phyloP scores from a whole-genome alignment of 2,888 invertebrate genomes.

The Malthinus flaveolus region DNA sequence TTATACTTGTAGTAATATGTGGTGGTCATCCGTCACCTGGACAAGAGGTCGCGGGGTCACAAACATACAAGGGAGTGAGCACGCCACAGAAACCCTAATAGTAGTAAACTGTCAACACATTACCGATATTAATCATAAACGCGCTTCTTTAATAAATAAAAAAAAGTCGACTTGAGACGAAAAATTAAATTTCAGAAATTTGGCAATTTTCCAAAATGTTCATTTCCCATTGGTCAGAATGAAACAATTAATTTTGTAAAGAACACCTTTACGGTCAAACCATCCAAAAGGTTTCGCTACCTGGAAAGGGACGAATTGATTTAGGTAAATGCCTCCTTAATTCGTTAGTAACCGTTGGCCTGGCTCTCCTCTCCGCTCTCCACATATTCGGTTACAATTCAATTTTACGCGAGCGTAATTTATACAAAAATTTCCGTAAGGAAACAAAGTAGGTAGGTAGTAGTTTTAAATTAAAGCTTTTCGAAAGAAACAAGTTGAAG shows the following conservation, averaged over 20 bases:
- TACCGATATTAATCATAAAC: slow-evolving; percentile 55
- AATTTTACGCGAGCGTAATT: background rate
- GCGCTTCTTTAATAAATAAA: slow-evolving; percentile 2
- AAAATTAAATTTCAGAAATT: background rate
- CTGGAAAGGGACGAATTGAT: slow-evolving; percentile 48
- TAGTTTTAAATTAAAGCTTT: too few relatives aligned
- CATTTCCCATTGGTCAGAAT: background rate
- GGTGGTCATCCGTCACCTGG: slow-evolving; percentile 49
- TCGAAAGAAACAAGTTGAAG: too few relatives aligned
- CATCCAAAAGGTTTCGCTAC: slow-evolving; percentile 43
- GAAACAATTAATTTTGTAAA: background rate
- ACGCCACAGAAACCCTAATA: slow-evolving; percentile 56
- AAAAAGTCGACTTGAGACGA: slow-evolving; percentile 11
- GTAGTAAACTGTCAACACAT: slow-evolving; percentile 56
- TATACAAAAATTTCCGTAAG: background rate
- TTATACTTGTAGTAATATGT: slow-evolving; percentile 40
- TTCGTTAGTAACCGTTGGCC: slow-evolving; percentile 18
- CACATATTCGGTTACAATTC: too few relatives aligned
- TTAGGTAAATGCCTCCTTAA: slow-evolving; percentile 35
- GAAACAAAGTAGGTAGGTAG: background rate
- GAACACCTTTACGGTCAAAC: slow-evolving; percentile 16
- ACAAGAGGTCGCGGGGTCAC: slow-evolving; percentile 43
- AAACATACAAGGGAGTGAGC: slow-evolving; percentile 54
- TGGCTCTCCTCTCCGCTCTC: background rate
- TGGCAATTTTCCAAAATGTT: background rate